Evolutionary conservation across 2,888 invertebrate species (phyloP), one percentile per base, ranked within the genome.

Genomic region (Thalpophila matura): DNA sequence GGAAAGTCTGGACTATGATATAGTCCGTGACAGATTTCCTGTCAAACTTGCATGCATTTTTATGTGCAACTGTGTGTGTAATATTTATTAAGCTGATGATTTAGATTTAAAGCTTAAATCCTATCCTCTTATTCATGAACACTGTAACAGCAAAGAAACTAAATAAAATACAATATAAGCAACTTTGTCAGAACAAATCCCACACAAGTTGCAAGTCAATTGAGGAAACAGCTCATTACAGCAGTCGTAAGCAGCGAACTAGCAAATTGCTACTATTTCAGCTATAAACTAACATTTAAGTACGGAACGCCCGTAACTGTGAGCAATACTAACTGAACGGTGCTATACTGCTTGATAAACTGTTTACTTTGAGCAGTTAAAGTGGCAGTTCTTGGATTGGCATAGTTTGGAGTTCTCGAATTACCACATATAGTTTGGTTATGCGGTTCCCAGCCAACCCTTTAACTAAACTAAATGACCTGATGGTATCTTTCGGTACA

Each of bases 151-250:
- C 12, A 22, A 14, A 40, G 3, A 14, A 49, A 27, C 6, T 18
- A 0, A 18, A 4, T 20, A 26, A 14, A 26, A 16, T 7, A 24
- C 20, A 43, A 27, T n/a, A 38, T 24, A 55, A 22, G 20, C 12
- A 10, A 47, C 49, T 22, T 40, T 9, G 53, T 26, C 29, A 29
- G 22, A 12, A 43, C 38, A 51, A 68, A 71, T 75, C 75, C 62
- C 73, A 60, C 69, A 62, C 66, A 73, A 76, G 73, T 59, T 51
- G 67, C 46, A 43, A 61, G 18, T 57, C 61, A 60, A 77, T 79
- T 79, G 71, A 76, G 79, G 77, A 77, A 77, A 79, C 55, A 46
- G 55, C 70, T 77, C 63, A 76, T 77, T 77, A 77, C 43, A 54
- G 40, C 29, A 53, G 33, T 61, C 57, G 74, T 65, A 79, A 79